Evolutionary conservation across 2,888 invertebrate species (phyloP), one percentile per base, ranked within the genome.

Genomic region (Mesochorus sp.): DNA sequence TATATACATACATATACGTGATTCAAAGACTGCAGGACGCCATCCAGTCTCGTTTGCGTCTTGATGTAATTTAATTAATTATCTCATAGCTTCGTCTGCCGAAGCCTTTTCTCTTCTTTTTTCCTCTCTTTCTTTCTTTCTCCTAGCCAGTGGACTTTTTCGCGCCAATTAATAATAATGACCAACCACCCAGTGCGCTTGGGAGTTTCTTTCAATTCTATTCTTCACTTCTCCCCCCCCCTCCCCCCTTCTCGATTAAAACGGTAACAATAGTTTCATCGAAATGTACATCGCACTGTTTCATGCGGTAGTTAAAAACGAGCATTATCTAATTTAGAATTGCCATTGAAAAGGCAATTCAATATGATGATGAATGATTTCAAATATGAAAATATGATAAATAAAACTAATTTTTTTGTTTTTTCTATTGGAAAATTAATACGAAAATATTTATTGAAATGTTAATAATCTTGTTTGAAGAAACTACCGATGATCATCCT

Each of bases 51-150:
- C 67, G 74, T 53, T 75, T 53, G 74, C 31, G 67, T 67, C 61
- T 59, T 37, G 57, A 59, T 64, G 57, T 73, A 73, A 66, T 73
- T 75, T 31, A 75, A 75, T 75, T 59, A 75, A 75, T 75, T 67
- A 75, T 64, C 55, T 39, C 61, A 44, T 42, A 28, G n/a, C 51
- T n/a, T 61, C 44, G 51, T 61, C 67, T 17, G 42, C 59, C 24
- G 51, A 17, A 59, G 39, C 66, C 10, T n/a, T 31, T 21, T 55
- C 37, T 19, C 28, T 26, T 14, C 21, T 24, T 8, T 59, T 14
- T 14, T 49, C 3, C 14, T 37, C 37, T 12, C 10, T 64, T 47
- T 64, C 62, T 49, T 12, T 6, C 21, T 34, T 10, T 49, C 12
- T 34, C 12, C 19, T 3, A 37, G 49, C 55, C 26, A 19, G 28